Conservation (phyloP, 2,113 vertebrate genomes). For the Ia io region DNA sequence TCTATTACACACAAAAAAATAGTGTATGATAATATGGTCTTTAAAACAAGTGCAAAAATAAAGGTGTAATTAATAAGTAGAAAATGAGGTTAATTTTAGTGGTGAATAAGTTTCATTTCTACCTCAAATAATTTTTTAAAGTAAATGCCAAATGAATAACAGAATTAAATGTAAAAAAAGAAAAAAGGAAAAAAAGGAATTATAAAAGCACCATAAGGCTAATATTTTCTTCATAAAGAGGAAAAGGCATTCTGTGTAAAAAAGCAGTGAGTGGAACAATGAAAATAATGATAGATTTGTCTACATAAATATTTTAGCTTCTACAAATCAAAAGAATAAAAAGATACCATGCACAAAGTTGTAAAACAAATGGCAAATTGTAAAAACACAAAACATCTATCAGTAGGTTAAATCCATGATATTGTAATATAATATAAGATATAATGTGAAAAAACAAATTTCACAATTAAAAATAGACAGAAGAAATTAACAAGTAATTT, state of each 20-base stretch:
- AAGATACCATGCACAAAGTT: neutral
- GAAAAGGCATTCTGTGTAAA: neutral
- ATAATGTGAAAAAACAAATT: neutral
- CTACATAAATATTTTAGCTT: conserved; percentile 26
- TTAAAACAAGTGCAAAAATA: neutral
- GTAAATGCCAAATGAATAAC: neutral
- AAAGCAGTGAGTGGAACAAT: neutral
- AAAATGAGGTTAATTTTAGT: neutral
- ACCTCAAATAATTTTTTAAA: neutral
- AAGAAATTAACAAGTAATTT: neutral
- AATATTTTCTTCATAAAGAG: neutral
- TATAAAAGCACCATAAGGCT: neutral
- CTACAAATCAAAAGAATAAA: conserved; percentile 12
- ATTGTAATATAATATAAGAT: neutral
- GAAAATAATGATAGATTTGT: conserved; percentile 1
- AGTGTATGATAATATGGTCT: neutral
- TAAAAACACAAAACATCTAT: neutral
- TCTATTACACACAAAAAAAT: neutral
- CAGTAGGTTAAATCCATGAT: neutral
- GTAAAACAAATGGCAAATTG: neutral
- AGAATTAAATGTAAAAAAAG: neutral
- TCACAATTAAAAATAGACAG: neutral
- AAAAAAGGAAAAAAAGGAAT: neutral
- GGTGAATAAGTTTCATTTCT: neutral
- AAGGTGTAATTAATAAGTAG: neutral